These are phyloP conservation scores for Luffia ferchaultella DNA, from an alignment of 2,888 invertebrate species.

Conservation along the genomic window DNA sequence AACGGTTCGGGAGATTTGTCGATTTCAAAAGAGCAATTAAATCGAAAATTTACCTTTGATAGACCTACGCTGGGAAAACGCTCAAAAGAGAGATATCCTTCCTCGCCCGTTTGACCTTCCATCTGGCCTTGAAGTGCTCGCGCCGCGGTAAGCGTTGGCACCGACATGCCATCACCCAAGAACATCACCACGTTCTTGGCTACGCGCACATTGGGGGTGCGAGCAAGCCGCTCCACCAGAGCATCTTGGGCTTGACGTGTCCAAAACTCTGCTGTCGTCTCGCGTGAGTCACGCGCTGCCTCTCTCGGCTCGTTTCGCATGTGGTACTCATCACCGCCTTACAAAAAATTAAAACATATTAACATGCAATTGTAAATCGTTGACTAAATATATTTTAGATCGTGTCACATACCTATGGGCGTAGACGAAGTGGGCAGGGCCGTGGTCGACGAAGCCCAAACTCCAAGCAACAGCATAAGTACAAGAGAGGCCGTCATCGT, in stretches of 20 bases:
- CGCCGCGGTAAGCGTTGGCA: constrained; percentile 72
- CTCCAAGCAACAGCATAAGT: constrained; percentile 13
- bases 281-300: constrained; percentile 7
- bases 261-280: constrained; percentile 42
- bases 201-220: constrained; percentile 18
- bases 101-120: constrained; percentile 62
- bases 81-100: constrained; percentile 68
- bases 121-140: constrained; percentile 71
- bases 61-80: constrained; percentile 70
- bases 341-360: too few relatives aligned
- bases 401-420: background rate
- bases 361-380: constrained; percentile 5
- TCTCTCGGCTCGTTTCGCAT: constrained; percentile 13
- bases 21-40: background rate
- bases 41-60: constrained; percentile 56
- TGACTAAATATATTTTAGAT: background rate
- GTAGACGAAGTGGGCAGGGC: background rate
- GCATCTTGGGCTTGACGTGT: constrained; percentile 40
- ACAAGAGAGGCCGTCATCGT: constrained; percentile 16
- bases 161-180: constrained; percentile 80
- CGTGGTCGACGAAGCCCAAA: background rate
- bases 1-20: background rate
- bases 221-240: constrained; percentile 35
- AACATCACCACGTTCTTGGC: constrained; percentile 73
- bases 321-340: too few relatives aligned